Conservation (phyloP, 1,140 invertebrate genomes). For the Dufourea novaeangliae region DNA sequence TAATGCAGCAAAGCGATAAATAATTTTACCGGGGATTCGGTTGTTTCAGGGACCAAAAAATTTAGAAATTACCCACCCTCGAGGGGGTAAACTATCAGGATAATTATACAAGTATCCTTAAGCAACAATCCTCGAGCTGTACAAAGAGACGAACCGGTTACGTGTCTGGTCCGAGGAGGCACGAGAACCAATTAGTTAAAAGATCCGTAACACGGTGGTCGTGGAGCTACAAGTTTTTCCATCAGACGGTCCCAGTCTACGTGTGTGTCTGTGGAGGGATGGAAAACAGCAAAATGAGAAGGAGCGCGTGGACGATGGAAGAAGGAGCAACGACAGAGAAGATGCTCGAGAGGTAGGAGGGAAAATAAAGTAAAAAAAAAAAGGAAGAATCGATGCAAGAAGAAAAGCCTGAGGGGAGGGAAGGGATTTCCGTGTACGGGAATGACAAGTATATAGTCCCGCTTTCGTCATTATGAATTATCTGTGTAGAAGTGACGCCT, state of each 20-base stretch:
- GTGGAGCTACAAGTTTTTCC: constrained; percentile 27
- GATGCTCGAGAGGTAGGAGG: neutral
- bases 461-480: constrained; percentile 60
- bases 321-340: neutral
- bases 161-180: no score
- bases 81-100: no score
- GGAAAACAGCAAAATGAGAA: no score
- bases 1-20: no score
- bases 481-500: constrained; percentile 51
- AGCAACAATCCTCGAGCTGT: no score
- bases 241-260: no score
- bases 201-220: constrained; percentile 36
- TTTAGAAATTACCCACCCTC: no score
- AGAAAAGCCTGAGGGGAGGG: neutral
- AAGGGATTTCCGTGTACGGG: constrained; percentile 21
- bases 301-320: neutral
- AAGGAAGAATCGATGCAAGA: constrained; percentile 10
- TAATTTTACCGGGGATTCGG: no score
- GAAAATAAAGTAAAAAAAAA: neutral
- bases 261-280: neutral
- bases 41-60: no score
- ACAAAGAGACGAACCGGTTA: no score
- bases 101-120: no score
- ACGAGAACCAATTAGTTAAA: constrained; percentile 44
- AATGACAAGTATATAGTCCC: constrained; percentile 46